A percentile compares a stretch with the other conserved stretches of the same genome.
Conservation (phyloP, 2,797 vertebrate genomes). For the Myotis pilosus region DNA sequence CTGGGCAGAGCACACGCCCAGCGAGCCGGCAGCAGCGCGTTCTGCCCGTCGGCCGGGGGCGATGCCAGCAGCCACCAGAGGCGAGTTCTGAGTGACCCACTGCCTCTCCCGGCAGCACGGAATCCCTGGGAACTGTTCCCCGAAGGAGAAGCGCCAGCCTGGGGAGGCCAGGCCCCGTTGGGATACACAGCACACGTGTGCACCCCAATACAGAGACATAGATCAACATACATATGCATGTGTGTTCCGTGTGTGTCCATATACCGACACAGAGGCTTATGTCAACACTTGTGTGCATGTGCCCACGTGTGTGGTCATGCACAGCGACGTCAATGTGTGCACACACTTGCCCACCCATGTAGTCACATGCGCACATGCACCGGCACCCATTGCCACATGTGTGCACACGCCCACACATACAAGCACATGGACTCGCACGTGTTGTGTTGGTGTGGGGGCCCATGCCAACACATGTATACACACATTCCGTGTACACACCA, state of each 20-base stretch:
- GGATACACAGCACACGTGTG: rapidly evolving
- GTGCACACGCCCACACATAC: rapidly evolving
- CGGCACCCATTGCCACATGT: rapidly evolving
- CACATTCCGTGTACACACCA: rapidly evolving
- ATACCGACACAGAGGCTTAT: background rate
- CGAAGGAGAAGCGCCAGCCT: background rate
- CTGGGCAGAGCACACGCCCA: too few relatives aligned
- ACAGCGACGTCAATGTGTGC: rapidly evolving
- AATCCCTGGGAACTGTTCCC: background rate
- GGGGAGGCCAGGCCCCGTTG: rapidly evolving
- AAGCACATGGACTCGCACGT: rapidly evolving
- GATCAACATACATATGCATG: rapidly evolving
- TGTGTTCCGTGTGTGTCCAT: background rate
- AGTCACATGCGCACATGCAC: rapidly evolving
- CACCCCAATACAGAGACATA: background rate
- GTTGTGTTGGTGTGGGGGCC: rapidly evolving
- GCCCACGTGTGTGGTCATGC: rapidly evolving
- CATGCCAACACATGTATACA: rapidly evolving
- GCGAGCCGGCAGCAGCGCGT: too few relatives aligned
- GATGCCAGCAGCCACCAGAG: too few relatives aligned
- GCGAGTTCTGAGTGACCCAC: rapidly evolving
- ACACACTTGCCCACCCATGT: rapidly evolving
- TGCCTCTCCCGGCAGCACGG: rapidly evolving
- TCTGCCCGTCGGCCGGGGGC: too few relatives aligned
- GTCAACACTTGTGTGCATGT: background rate